Percentiles rank a stretch among this genome's conserved stretches.
These are phyloP conservation scores for Lepus europaeus DNA, from an alignment of 2,113 vertebrate species.

Conservation along the genomic window DNA sequence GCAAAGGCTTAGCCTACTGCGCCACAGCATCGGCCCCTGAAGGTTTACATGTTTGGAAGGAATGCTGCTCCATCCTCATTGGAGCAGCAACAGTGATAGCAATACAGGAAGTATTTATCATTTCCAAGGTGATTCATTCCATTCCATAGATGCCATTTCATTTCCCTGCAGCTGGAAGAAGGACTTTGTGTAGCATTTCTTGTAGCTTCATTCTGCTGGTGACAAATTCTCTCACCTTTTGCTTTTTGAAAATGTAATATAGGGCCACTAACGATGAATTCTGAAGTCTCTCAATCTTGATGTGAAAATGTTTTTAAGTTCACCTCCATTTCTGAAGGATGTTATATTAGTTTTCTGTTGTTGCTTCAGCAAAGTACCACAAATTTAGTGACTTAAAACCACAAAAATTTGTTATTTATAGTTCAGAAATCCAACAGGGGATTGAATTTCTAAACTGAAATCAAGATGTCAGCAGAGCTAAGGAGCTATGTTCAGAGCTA, in stretches of 20 bases:
- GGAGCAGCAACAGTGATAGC: background rate
- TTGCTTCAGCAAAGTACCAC: background rate
- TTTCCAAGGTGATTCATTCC: background rate
- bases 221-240: constrained; percentile 5
- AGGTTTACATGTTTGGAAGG: background rate
- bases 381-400: background rate
- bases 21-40: too few relatives aligned
- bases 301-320: constrained; percentile 12
- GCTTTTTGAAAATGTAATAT: background rate
- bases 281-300: background rate
- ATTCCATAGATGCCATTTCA: background rate
- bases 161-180: constrained; percentile 4
- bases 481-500: background rate
- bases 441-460: background rate
- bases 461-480: background rate
- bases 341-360: background rate
- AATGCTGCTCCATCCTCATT: too few relatives aligned
- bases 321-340: background rate
- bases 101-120: background rate
- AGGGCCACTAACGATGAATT: background rate
- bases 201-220: background rate
- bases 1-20: too few relatives aligned
- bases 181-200: background rate
- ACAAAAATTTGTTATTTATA: constrained; percentile 5
- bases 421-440: background rate